Percentiles rank a stretch among this genome's conserved stretches.
These are phyloP conservation scores for Eugnorisma glareosa DNA, from an alignment of 2,888 invertebrate species.

Conservation along the genomic window DNA sequence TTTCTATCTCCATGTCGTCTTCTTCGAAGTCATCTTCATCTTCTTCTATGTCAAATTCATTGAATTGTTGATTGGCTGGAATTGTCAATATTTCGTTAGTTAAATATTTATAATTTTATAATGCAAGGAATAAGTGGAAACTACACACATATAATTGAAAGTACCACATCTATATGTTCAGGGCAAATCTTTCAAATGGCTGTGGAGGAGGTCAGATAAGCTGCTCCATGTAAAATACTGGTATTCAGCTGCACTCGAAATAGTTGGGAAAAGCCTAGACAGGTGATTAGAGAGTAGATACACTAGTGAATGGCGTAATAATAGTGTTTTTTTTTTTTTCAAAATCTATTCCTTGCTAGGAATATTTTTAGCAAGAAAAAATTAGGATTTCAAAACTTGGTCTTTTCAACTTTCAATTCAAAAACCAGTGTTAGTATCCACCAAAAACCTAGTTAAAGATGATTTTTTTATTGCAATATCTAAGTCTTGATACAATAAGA, in stretches of 20 bases:
- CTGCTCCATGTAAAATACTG: too few species aligned
- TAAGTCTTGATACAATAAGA: background rate
- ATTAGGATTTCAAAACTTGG: background rate
- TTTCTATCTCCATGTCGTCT: slow-evolving; percentile 77
- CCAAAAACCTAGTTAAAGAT: background rate
- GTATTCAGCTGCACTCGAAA: too few species aligned
- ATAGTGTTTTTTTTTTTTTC: too few species aligned
- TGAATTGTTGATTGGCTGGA: slow-evolving; percentile 51
- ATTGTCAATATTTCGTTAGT: slow-evolving; percentile 28
- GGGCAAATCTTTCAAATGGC: too few species aligned
- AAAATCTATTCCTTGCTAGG: background rate
- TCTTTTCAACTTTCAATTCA: background rate
- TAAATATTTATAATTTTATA: background rate
- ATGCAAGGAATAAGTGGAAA: background rate
- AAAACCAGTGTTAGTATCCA: background rate
- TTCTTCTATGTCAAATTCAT: slow-evolving; percentile 67
- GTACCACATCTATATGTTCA: background rate
- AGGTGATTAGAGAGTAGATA: too few species aligned
- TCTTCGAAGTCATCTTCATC: slow-evolving; percentile 72
- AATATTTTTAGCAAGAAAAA: background rate
- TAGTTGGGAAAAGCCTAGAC: too few species aligned
- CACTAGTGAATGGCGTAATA: too few species aligned
- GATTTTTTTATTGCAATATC: too few species aligned
- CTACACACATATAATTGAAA: background rate
- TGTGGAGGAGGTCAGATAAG: too few species aligned